A percentile compares a stretch with the other conserved stretches of the same genome.
Conservation (phyloP, 2,113 vertebrate genomes). For the Eudyptes chrysolophus region DNA sequence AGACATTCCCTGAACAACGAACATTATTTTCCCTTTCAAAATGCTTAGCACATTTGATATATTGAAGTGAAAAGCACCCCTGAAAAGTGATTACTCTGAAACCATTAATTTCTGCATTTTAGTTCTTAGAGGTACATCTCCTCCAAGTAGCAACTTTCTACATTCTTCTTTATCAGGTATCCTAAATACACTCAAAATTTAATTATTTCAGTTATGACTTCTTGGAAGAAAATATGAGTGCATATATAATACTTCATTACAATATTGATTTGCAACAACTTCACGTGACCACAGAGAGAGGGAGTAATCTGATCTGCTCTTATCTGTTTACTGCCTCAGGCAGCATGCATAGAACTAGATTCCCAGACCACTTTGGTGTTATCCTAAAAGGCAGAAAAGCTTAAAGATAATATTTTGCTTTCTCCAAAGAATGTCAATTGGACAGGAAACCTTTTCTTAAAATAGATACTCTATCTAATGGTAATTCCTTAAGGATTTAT, state of each 20-base stretch:
- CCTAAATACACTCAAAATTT: neutral
- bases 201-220: neutral
- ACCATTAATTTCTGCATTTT: neutral
- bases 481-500: neutral
- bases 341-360: neutral
- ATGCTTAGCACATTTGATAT: neutral
- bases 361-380: neutral
- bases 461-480: neutral
- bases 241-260: neutral
- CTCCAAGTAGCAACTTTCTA: neutral
- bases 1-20: neutral
- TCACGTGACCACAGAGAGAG: neutral
- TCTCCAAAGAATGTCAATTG: neutral
- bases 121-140: neutral
- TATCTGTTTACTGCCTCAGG: neutral
- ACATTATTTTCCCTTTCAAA: neutral
- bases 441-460: neutral
- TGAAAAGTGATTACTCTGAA: neutral
- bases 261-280: neutral
- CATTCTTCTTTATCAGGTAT: neutral
- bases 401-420: slow-evolving; percentile 1
- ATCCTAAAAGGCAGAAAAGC: neutral
- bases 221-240: neutral
- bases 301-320: slow-evolving; percentile 3
- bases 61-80: neutral